Evolutionary conservation across 2,888 invertebrate species (phyloP).

Genomic region (Lissocephala sabroskyi): DNA sequence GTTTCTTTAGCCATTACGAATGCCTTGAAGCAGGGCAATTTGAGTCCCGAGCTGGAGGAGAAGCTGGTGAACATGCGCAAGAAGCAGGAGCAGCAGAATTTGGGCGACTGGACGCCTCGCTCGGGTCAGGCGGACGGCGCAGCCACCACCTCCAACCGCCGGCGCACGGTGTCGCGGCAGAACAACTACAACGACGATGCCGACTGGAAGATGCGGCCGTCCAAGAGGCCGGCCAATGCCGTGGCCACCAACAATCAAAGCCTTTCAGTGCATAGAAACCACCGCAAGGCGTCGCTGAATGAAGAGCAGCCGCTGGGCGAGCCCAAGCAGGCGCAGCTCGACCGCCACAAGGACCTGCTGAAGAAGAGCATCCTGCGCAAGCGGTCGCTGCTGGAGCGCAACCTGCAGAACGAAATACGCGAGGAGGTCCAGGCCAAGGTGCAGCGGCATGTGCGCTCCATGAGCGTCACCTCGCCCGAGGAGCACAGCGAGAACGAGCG

Average conservation of each 20-base stretch:
- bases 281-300: slow-evolving; percentile 19
- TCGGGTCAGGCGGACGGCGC: slow-evolving; percentile 9
- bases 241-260: slow-evolving; percentile 11
- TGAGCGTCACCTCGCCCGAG: slow-evolving; percentile 50
- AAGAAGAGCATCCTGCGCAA: slow-evolving; percentile 96
- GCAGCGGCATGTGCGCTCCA: slow-evolving; percentile 45
- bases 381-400: slow-evolving; percentile 89
- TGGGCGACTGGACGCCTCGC: slow-evolving; percentile 29
- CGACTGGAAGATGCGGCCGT: slow-evolving; percentile 43
- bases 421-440: slow-evolving; percentile 78
- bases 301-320: slow-evolving; percentile 77
- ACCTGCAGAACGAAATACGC: slow-evolving; percentile 91
- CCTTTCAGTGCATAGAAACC: slow-evolving; percentile 26
- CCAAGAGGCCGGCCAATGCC: slow-evolving; percentile 21
- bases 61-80: slow-evolving; percentile 90
- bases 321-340: slow-evolving; percentile 78
- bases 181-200: slow-evolving; percentile 31
- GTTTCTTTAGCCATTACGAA: slow-evolving; percentile 85
- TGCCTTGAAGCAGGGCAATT: slow-evolving; percentile 91
- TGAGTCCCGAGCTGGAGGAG: slow-evolving; percentile 94
- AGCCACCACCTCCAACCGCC: slow-evolving; percentile 21
- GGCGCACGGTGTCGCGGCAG: slow-evolving; percentile 26
- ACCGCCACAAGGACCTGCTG: slow-evolving; percentile 91
- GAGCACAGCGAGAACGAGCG: slow-evolving; percentile 43
- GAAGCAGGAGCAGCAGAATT: slow-evolving; percentile 81